Evolutionary conservation across 2,888 invertebrate genomes (phyloP), one percentile per base, ranked within the genome.

Genomic region (Noctua pronuba): DNA sequence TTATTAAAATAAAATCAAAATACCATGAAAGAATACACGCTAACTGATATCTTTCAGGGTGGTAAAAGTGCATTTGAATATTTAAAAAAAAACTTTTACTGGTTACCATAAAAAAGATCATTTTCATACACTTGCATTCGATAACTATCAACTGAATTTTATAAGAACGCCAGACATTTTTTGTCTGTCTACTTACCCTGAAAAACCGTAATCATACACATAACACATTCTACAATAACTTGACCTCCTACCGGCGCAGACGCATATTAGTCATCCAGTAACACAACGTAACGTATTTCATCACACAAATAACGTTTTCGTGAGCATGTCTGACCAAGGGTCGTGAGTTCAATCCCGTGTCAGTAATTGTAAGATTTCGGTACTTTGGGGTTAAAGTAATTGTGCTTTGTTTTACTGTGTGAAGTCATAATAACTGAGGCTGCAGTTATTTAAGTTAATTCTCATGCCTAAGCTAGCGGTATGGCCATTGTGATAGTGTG

Each of bases 281-380:
- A 77, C 68, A 38, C 75, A 86, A 84, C 83, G 80, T 86, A 84
- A 87, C 86, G 83, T 85, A 87, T 92, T 91, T 88, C 92, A 90
- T 90, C 89, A 90, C 88, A 91, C 73, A 92, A 92, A 92, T 93
- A 92, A 93, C 90, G 86, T 91, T 92, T 90, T 94, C 94, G 94
- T 94, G 94, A 91, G 91, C 90, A 90, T 91, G 91, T 90, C 89
- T 88, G 86, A 55, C 73, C 84, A 78, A 82, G 89, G 94, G 94
- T 94, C 94, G 91, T 79, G 84, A 89, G 94, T 93, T 94, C 93
- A 94, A 74, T 89, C 90, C 92, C 83, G 88, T 80, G 80, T 80
- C 77, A 92, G 83, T 92, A 91, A 92, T 87, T 87, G 79, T 76
- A 79, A 90, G 83, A 86, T 90, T 91, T 91, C 77, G 89, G 88